Conservation (phyloP, 2,888 invertebrate genomes). For the Steromphala cineraria region DNA sequence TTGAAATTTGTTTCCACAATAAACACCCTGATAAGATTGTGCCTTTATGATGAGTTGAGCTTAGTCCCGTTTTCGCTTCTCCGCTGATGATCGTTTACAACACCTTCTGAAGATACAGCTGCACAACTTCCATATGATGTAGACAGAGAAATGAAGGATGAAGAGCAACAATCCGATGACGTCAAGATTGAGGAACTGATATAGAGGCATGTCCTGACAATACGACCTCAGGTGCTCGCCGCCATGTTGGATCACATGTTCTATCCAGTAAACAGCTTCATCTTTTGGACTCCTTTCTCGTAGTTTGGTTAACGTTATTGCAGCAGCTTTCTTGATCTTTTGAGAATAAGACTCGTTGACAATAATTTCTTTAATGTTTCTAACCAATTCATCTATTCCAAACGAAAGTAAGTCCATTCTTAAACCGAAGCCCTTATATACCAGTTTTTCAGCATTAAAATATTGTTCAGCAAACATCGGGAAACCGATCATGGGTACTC, state of each 20-base stretch:
- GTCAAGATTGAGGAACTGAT: conserved; percentile 53
- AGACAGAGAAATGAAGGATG: background rate
- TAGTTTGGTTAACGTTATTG: conserved; percentile 35
- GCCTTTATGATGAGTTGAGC: no score
- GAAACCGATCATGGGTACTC: conserved; percentile 53
- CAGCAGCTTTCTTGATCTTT: conserved; percentile 38
- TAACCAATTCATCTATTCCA: conserved; percentile 31
- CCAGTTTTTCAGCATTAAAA: conserved; percentile 42
- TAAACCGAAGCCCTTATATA: conserved; percentile 43
- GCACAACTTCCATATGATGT: background rate
- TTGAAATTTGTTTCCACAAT: no score
- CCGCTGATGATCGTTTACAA: background rate
- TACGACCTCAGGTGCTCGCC: conserved; percentile 50
- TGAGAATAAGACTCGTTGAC: conserved; percentile 33
- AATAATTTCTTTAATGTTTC: conserved; percentile 36
- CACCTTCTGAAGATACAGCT: background rate
- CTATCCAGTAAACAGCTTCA: conserved; percentile 56
- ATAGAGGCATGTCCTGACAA: conserved; percentile 48
- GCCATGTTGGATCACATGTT: conserved; percentile 58
- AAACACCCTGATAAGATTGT: no score
- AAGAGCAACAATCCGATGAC: conserved; percentile 33
- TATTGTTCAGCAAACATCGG: conserved; percentile 50
- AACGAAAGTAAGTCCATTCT: conserved; percentile 34
- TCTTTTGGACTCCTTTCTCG: conserved; percentile 38
- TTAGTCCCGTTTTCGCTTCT: no score